A percentile compares a stretch with the other conserved stretches of the same genome.
Evolutionary conservation across 2,113 vertebrate genomes (phyloP).

Genomic region (Corythoichthys haematopterus): DNA sequence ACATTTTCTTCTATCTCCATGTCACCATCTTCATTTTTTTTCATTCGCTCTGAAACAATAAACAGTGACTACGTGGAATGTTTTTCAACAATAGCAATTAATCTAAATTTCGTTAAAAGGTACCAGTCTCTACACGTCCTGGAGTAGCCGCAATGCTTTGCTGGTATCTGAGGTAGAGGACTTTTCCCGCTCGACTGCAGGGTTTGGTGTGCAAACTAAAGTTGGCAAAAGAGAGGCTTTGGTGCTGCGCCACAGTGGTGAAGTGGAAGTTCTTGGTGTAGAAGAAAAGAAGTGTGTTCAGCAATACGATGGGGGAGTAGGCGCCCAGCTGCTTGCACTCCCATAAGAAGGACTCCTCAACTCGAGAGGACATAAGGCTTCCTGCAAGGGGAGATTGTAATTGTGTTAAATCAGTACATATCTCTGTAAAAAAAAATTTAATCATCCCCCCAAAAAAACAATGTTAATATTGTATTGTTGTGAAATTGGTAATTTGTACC

Average conservation of each 20-base stretch:
- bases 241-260: slow-evolving; percentile 85
- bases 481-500: too few species aligned
- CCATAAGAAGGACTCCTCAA: slow-evolving; percentile 89
- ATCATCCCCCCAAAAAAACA: too few species aligned
- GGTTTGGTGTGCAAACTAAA: slow-evolving; percentile 81
- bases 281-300: slow-evolving; percentile 97
- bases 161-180: slow-evolving; percentile 82
- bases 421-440: too few species aligned
- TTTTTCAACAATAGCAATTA: too few species aligned
- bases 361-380: slow-evolving; percentile 45
- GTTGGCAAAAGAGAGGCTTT: slow-evolving; percentile 85
- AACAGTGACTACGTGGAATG: background rate
- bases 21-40: slow-evolving; percentile 72
- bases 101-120: background rate
- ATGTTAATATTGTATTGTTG: too few species aligned
- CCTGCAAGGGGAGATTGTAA: slow-evolving; percentile 18
- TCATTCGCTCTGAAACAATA: slow-evolving; percentile 62
- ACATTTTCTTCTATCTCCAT: slow-evolving; percentile 87
- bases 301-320: slow-evolving; percentile 89
- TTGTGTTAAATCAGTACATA: too few species aligned
- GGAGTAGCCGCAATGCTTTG: slow-evolving; percentile 56
- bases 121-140: slow-evolving; percentile 33
- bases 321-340: slow-evolving; percentile 96
- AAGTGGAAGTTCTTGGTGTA: slow-evolving; percentile 90
- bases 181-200: slow-evolving; percentile 80